Evolutionary conservation across 2,113 vertebrate species (phyloP).

Genomic region (Bos indicus): DNA sequence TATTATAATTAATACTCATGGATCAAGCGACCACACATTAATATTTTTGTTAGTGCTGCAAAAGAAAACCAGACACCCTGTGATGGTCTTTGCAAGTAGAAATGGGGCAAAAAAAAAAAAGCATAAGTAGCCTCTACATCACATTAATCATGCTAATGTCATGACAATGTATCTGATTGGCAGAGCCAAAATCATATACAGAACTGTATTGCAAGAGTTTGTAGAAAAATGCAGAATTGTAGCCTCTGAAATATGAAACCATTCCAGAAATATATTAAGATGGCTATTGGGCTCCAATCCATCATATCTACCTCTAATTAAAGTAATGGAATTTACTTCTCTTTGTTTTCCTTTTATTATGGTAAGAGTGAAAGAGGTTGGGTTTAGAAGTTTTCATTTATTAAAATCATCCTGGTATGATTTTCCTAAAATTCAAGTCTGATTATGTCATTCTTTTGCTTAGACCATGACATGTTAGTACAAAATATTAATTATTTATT

Average conservation of each 20-base stretch:
- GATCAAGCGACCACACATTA: neutral
- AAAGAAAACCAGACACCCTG: neutral
- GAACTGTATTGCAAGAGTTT: neutral
- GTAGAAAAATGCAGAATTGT: neutral
- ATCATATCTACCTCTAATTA: neutral
- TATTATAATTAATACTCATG: neutral
- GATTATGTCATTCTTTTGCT: neutral
- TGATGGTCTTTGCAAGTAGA: neutral
- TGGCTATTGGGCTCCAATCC: neutral
- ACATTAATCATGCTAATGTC: neutral
- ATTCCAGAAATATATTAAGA: neutral
- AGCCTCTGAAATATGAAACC: neutral
- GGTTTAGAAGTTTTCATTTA: neutral
- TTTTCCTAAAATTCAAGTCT: neutral
- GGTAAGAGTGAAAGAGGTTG: neutral
- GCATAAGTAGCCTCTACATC: neutral
- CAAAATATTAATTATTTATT: neutral
- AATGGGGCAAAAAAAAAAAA: neutral
- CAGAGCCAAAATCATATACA: neutral
- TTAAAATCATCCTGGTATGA: neutral
- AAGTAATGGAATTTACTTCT: neutral
- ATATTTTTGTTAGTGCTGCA: neutral
- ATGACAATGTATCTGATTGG: neutral
- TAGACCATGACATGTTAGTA: neutral
- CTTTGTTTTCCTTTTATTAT: neutral